Conservation (phyloP, 2,888 invertebrate genomes). For the Dimorphilus gyrociliatus region DNA sequence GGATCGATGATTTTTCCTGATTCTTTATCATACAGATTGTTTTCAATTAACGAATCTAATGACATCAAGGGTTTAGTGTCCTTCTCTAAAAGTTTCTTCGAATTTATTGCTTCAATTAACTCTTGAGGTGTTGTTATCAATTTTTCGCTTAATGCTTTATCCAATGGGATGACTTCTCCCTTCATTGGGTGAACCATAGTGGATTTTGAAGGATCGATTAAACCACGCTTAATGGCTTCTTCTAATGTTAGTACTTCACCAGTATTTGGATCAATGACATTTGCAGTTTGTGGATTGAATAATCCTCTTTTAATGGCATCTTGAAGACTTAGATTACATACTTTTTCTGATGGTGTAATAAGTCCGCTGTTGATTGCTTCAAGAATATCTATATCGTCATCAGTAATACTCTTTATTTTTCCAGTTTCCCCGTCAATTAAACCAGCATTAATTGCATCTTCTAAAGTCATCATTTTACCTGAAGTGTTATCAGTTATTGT, state of each 20-base stretch:
- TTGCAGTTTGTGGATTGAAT: slow-evolving; percentile 49
- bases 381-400: too few relatives aligned
- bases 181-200: slow-evolving; percentile 65
- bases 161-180: slow-evolving; percentile 59
- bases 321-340: too few relatives aligned
- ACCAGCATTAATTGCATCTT: slow-evolving; percentile 64
- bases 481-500: not conserved
- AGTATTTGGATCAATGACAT: slow-evolving; percentile 28
- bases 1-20: slow-evolving; percentile 61
- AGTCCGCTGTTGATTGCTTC: too few relatives aligned
- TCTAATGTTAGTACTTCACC: slow-evolving; percentile 36
- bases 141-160: too few relatives aligned
- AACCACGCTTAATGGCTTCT: slow-evolving; percentile 76
- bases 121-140: too few relatives aligned
- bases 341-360: too few relatives aligned
- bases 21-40: slow-evolving; percentile 57
- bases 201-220: slow-evolving; percentile 73
- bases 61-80: too few relatives aligned
- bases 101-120: too few relatives aligned
- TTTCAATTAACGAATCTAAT: too few relatives aligned
- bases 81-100: too few relatives aligned
- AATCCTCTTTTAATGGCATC: slow-evolving; percentile 52
- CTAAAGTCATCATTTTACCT: slow-evolving; percentile 39
- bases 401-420: too few relatives aligned
- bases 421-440: too few relatives aligned